Percentiles rank a stretch among this genome's conserved stretches.
Conservation (phyloP, 2,797 vertebrate genomes). For the Tamandua tetradactyla region DNA sequence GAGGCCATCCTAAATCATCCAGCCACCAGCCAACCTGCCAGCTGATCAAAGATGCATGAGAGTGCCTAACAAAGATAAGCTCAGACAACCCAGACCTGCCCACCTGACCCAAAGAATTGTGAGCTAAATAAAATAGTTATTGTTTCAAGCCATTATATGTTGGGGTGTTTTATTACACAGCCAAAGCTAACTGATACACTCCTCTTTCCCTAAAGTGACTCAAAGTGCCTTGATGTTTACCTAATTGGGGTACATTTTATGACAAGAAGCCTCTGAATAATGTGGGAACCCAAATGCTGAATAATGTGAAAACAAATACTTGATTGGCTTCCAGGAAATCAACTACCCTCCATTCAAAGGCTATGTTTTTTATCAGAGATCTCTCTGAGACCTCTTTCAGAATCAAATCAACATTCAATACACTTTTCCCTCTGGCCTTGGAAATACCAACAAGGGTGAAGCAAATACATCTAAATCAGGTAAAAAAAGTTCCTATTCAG, state of each 20-base stretch:
- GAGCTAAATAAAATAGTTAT: not conserved
- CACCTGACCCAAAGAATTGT: not conserved
- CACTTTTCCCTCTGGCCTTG: not conserved
- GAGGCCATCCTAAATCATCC: not conserved
- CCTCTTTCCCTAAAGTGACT: not conserved
- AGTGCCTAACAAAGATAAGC: not conserved
- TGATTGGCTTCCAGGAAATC: not conserved
- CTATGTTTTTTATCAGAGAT: not conserved
- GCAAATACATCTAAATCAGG: not conserved
- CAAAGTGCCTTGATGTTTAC: not conserved
- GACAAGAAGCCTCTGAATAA: constrained; percentile 5
- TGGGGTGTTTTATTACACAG: too few relatives aligned
- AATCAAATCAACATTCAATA: not conserved
- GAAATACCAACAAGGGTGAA: not conserved
- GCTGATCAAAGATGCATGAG: not conserved
- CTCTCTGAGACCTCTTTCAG: not conserved
- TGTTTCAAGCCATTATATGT: not conserved
- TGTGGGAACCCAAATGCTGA: not conserved
- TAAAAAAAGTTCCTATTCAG: not conserved
- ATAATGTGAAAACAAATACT: too few relatives aligned
- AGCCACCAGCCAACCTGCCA: not conserved
- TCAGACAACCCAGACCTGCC: not conserved
- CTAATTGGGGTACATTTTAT: not conserved
- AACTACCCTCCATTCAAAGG: not conserved
- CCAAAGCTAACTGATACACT: too few relatives aligned